phyloP scores from a whole-genome alignment of 2,888 invertebrate species.

The Parasteatoda lunata region DNA sequence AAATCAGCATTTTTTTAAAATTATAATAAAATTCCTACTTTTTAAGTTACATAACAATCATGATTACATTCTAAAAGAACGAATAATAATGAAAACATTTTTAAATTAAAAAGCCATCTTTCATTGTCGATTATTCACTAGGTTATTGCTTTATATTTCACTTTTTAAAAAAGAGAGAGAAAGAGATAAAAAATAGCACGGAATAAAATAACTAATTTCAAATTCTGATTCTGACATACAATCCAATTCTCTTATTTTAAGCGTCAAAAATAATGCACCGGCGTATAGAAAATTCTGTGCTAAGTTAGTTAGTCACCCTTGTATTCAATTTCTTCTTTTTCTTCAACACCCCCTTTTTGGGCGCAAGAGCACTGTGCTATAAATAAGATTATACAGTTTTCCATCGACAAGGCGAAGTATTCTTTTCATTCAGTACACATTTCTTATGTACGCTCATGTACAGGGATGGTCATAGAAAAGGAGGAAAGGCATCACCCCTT shows the following conservation, averaged over 20 bases:
- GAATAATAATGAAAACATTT: too few relatives aligned
- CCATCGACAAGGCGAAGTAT: constrained; percentile 29
- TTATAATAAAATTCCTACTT: too few relatives aligned
- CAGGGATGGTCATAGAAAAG: background rate
- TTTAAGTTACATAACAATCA: too few relatives aligned
- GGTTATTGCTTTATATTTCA: background rate
- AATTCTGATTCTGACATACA: background rate
- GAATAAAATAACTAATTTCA: background rate
- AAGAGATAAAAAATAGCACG: too few relatives aligned
- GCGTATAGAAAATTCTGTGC: constrained; percentile 10
- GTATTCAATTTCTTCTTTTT: constrained; percentile 53
- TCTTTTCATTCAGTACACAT: constrained; percentile 13
- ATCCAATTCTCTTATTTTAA: background rate
- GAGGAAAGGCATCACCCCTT: background rate
- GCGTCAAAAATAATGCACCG: background rate
- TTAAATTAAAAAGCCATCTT: too few relatives aligned
- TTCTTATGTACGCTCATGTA: constrained; percentile 18
- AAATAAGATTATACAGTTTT: constrained; percentile 63
- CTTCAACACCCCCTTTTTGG: too few relatives aligned
- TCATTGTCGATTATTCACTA: too few relatives aligned
- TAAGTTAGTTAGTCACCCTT: constrained; percentile 39
- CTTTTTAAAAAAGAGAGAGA: background rate
- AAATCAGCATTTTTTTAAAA: too few relatives aligned
- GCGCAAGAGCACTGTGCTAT: too few relatives aligned
- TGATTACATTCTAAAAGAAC: too few relatives aligned